phyloP scores from a whole-genome alignment of 2,113 vertebrate genomes.

The Triplophysa siluroides region DNA sequence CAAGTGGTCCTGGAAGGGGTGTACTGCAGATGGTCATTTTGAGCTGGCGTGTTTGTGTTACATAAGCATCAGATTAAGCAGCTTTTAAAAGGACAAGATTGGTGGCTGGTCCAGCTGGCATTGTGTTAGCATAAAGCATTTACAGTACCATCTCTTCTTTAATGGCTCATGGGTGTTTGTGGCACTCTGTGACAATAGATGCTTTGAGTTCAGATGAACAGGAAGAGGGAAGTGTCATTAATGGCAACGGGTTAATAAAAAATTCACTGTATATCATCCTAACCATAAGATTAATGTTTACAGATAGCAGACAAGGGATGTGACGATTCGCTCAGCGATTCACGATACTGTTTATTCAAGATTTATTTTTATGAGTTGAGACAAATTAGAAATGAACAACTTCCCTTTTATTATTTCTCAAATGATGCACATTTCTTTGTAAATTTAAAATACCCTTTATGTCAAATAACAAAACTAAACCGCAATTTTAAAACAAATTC shows the following conservation, averaged over 20 bases:
- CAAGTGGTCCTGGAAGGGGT: background rate
- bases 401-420: too few species aligned
- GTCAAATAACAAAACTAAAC: too few species aligned
- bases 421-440: too few species aligned
- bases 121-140: conserved; percentile 25
- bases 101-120: conserved; percentile 34
- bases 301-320: background rate
- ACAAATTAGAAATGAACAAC: too few species aligned
- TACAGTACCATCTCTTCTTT: conserved; percentile 2
- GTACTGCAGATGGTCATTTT: conserved; percentile 45
- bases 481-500: too few species aligned
- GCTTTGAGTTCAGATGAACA: conserved; percentile 1
- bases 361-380: too few species aligned
- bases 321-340: too few species aligned
- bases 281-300: background rate
- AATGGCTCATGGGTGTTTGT: conserved; percentile 1
- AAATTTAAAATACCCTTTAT: too few species aligned
- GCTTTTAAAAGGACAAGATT: conserved; percentile 57
- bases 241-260: background rate
- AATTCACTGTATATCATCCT: background rate
- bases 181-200: background rate
- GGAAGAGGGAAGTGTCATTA: background rate
- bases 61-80: conserved; percentile 64
- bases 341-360: too few species aligned
- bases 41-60: conserved; percentile 56